phyloP scores from a whole-genome alignment of 2,113 vertebrate genomes.

The Rhea americana region DNA sequence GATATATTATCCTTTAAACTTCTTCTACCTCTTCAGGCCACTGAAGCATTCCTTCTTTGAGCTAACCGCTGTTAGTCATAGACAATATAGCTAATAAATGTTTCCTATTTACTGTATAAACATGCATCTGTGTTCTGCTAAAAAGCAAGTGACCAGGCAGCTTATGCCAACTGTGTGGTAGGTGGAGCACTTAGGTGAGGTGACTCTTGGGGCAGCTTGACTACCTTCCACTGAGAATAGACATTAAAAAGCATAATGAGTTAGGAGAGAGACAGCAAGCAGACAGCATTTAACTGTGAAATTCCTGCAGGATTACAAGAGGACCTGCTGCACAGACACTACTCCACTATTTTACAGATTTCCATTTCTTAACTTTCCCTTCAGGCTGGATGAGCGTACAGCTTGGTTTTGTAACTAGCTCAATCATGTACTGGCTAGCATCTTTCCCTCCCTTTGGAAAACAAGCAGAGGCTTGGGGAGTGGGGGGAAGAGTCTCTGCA shows the following conservation, averaged over 20 bases:
- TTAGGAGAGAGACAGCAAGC: fast-evolving
- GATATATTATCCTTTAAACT: fast-evolving
- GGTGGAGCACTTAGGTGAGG: background rate
- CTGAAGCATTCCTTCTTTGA: background rate
- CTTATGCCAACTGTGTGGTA: background rate
- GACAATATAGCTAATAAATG: background rate
- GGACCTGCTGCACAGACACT: background rate
- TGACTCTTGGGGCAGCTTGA: background rate
- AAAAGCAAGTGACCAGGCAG: fast-evolving
- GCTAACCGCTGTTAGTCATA: background rate
- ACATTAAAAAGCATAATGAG: background rate
- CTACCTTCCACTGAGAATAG: background rate
- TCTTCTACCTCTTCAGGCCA: background rate
- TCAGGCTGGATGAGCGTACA: background rate
- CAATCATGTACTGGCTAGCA: background rate
- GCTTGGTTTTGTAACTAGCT: background rate
- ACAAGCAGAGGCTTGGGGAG: too few relatives aligned
- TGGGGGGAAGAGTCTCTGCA: background rate
- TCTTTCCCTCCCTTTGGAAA: background rate
- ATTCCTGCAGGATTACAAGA: background rate
- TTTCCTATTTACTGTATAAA: background rate
- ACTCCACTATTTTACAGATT: background rate
- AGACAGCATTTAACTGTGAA: background rate
- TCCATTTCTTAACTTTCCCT: background rate
- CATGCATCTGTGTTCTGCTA: fast-evolving